Evolutionary conservation across 37 sponge, comb jelly and placozoan genomes (phyloP), one percentile per base, ranked within the genome.

Genomic region (Corticium candelabrum): DNA sequence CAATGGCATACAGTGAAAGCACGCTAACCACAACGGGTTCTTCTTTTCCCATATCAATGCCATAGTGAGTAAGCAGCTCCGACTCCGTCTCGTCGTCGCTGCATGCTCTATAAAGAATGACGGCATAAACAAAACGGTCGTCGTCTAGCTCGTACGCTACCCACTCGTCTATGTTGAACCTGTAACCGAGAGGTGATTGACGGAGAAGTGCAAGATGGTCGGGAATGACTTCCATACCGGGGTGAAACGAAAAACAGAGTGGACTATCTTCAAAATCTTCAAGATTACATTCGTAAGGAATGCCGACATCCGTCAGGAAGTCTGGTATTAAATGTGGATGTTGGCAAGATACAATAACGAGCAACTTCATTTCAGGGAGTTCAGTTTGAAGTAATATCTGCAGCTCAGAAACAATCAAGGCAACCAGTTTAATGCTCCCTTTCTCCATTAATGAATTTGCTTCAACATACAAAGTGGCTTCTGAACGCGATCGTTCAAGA

Each of bases 161-260:
- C 62, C 62, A 50, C 21, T 50, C 62, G 62, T 50, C 62, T 50
- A 79, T 78, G 0, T 75, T 38, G 37, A 82, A 89, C 0, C 82
- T 40, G 70, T 85, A 78, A 67, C 82, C 1, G n/a, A n/a, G n/a
- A 31, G 73, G 21, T 35, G 77, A 75, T 50, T 50, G 62, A 50
- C 21, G 15, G 21, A 50, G 11, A 27, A 11, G 11, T 50, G 11
- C 62, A 27, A 11, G 62, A 21, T 50, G 62, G 21, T 21, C 11
- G 21, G 62, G 15, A 50, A 27, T 11, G 21, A 50, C 62, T 50
- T 11, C 62, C 62, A 27, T 50, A 27, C 62, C 62, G 62, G 15
- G 11, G 15, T 11, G 62, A 50, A 50, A 50, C 15, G 15, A 21
- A 50, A 50, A 27, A 21, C 62, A 11, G 15, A 50, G 15, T 27